Evolutionary conservation across 2,113 vertebrate species (phyloP), one percentile per base, ranked within the genome.

Genomic region (Eulacestoma nigropectus): DNA sequence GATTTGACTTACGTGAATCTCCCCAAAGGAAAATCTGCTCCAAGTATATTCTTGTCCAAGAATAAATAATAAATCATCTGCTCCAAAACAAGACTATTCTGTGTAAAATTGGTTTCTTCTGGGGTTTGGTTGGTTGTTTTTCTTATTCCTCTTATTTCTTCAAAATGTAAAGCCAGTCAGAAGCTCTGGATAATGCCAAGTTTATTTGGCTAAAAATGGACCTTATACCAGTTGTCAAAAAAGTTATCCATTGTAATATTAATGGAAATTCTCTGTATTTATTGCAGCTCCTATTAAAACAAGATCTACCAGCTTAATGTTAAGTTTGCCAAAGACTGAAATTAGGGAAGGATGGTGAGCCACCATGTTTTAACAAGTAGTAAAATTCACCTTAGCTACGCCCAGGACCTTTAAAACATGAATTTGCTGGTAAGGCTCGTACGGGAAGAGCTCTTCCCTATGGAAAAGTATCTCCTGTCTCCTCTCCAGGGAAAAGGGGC

Each of bases 61-160:
- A 95, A 90, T 85, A 96, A 95, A 88, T 88, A 92, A 94, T 65
- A 65, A 92, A 89, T 91, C 76, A 90, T 94, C 79, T 90, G 63
- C 63, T 94, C 46, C 60, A 70, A 69, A 91, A 47, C 80, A 76
- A 83, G 27, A 41, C 47, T 74, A 13, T 47, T 95, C 72, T 57
- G 39, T 32, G 29, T 65, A 50, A 81, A 89, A 83, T 0, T 37
- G 29, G 53, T 65, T 90, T 44, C 63, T 55, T 83, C 35, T 42
- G 55, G 12, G 29, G 17, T 10, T 49, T 57, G 46, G 10, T 47
- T 47, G 7, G 7, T 35, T 67, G 39, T 3, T 37, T 50, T 78
- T 46, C 12, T 55, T 23, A 60, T 30, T 37, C 9, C 49, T 37
- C 33, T 62, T 49, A 21, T 74, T 69, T 68, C 49, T 59, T 44